Percentiles rank a stretch among this genome's conserved stretches.
These are phyloP conservation scores for Pyrgilauda ruficollis DNA, from an alignment of 2,113 vertebrate species.

Conservation along the genomic window DNA sequence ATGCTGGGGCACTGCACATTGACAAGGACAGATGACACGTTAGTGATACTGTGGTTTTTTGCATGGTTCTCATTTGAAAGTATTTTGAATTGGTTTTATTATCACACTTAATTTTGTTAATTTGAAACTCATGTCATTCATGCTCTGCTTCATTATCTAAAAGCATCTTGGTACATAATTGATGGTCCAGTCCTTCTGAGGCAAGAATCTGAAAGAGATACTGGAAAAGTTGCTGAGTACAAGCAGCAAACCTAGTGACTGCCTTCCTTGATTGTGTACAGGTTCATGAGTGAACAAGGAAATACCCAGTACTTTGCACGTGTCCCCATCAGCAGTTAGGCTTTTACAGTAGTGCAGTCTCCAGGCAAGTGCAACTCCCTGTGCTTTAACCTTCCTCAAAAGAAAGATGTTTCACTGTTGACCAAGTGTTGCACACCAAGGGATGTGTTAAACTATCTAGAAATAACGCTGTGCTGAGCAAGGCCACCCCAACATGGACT, in stretches of 20 bases:
- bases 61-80: not conserved
- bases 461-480: not conserved
- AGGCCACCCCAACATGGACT: not conserved
- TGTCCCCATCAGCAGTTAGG: too few species aligned
- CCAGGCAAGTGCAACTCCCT: not conserved
- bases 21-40: not conserved
- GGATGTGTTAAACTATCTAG: not conserved
- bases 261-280: not conserved
- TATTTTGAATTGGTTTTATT: not conserved
- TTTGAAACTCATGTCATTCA: not conserved
- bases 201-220: not conserved
- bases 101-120: not conserved
- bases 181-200: not conserved
- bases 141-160: not conserved
- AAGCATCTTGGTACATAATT: not conserved
- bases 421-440: not conserved
- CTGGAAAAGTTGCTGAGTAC: not conserved
- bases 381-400: not conserved
- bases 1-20: rapidly evolving
- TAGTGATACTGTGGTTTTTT: not conserved
- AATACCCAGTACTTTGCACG: not conserved
- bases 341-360: not conserved
- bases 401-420: not conserved
- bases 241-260: not conserved
- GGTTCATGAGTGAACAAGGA: not conserved